These are phyloP conservation scores for Acrossocheilus wenchowensis DNA, from an alignment of 2,797 vertebrate species.

Conservation along the genomic window DNA sequence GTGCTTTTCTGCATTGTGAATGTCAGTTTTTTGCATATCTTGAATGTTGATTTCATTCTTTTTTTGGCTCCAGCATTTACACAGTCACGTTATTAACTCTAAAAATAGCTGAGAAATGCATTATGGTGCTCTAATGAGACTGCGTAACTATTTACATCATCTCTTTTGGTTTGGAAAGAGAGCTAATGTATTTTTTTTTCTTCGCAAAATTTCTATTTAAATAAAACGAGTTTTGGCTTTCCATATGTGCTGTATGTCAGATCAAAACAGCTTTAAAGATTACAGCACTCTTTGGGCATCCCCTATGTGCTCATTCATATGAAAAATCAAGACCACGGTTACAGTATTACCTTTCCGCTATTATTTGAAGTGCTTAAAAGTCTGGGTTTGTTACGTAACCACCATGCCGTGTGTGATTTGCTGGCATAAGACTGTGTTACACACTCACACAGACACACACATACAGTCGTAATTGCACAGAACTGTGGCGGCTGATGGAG, in stretches of 20 bases:
- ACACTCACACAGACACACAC: not conserved
- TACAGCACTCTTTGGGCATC: not conserved
- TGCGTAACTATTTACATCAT: not conserved
- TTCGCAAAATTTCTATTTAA: not conserved
- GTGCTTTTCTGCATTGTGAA: not conserved
- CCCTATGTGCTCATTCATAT: constrained; percentile 24
- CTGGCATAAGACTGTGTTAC: constrained; percentile 29
- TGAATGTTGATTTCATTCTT: not conserved
- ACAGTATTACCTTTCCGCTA: constrained; percentile 53
- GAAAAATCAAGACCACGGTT: constrained; percentile 17
- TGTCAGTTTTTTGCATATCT: not conserved
- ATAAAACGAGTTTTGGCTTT: not conserved
- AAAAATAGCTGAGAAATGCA: constrained; percentile 16
- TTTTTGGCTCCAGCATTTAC: constrained; percentile 11
- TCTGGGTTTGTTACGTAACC: constrained; percentile 51
- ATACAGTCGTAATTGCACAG: not conserved
- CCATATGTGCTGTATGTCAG: not conserved
- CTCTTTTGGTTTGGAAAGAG: not conserved
- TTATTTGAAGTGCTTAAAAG: constrained; percentile 58
- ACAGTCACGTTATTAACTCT: constrained; percentile 25
- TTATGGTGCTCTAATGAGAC: constrained; percentile 2
- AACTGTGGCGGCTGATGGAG: not conserved
- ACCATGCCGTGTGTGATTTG: constrained; percentile 42
- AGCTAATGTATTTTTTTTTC: not conserved
- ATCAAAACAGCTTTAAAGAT: not conserved